Base-by-base conservation (phyloP, 2,888 invertebrate species). In the Drosophila paranaensis region DNA sequence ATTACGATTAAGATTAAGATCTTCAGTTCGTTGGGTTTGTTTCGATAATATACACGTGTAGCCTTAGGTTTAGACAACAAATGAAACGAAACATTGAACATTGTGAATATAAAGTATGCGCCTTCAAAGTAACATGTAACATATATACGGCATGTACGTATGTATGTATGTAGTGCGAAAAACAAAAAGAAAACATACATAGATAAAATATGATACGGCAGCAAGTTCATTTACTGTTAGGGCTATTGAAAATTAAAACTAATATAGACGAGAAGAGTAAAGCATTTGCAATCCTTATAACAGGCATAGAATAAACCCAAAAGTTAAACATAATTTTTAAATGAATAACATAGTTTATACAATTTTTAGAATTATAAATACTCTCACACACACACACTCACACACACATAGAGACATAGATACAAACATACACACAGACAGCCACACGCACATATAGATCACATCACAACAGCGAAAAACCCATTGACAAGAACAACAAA, bases 21-120 rank as follows among this genome's bases (percentile, higher is more conserved):
- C 74, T 77, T 77, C 60, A 50, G 68, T 79, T 79, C 50, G 69
- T 74, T 80, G 66, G 68, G 73, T 77, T 83, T 74, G 16, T 50
- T 78, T 84, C 76, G 33, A 35, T 78, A 69, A 56, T 57, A 55
- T 70, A 66, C 70, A 71, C 74, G 73, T 86, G 74, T 86, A 84
- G 74, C 67, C 55, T 62, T 81, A 87, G 75, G 74, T 45, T 78
- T 81, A 81, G 75, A 66, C 67, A 78, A 69, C 80, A 63, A 45
- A 56, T 51, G 74, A 61, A 76, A 58, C 16, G 51, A 64, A 65
- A 50, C 43, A 45, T 71, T 70, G 66, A 71, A 76, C 71, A 90
- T 89, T 91, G 92, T 91, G 91, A 91, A 90, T 90, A 91, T 90
- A 69, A 48, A 79, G 74, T 90, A 92, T 90, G 92, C 91, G 92